Evolutionary conservation across 2,797 vertebrate genomes (phyloP), one percentile per base, ranked within the genome.

Genomic region (Sebastes melanostomus): DNA sequence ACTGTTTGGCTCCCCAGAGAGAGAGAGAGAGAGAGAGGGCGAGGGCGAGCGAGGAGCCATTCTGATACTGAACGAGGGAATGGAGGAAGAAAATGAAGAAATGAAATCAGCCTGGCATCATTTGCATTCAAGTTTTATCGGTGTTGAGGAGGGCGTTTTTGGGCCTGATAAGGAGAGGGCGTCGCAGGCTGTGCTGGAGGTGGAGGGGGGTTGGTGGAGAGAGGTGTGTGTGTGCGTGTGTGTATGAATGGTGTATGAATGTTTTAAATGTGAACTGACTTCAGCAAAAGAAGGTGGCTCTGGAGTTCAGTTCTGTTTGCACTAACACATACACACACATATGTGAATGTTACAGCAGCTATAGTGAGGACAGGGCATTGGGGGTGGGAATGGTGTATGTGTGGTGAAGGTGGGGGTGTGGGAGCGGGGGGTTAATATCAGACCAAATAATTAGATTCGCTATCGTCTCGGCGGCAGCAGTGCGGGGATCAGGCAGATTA

Each of bases 371-470:
- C 78, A 69, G 70, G 80, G 72, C 22, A 18, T 34, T 66, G 78
- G 61, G 82, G 71, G 79, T 38, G 77, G 54, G 69, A 65, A 67
- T 81, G 68, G 69, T 83, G 75, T 56, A 79, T 58, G 83, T 73
- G 81, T 82, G 83, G 79, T 77, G 87, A 38, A 70, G 71, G 76
- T 77, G 88, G 55, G 72, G 71, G 76, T 38, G 74, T 34, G 72
- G 75, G 70, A 29, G 77, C 34, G 82, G 73, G 95, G 93, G 95
- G 96, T 96, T 97, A 98, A 98, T 98, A 98, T 97, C 96, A 97
- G 97, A 97, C 97, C 92, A 96, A 97, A 98, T 98, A 99, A 99
- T 99, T 98, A 98, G 97, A 98, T 98, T 97, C 95, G 95, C 96
- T 98, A 97, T 98, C 97, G 95, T 97, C 94, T 94, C 95, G 75